phyloP scores from a whole-genome alignment of 2,888 invertebrate species.

The Pristionchus entomophagus region DNA sequence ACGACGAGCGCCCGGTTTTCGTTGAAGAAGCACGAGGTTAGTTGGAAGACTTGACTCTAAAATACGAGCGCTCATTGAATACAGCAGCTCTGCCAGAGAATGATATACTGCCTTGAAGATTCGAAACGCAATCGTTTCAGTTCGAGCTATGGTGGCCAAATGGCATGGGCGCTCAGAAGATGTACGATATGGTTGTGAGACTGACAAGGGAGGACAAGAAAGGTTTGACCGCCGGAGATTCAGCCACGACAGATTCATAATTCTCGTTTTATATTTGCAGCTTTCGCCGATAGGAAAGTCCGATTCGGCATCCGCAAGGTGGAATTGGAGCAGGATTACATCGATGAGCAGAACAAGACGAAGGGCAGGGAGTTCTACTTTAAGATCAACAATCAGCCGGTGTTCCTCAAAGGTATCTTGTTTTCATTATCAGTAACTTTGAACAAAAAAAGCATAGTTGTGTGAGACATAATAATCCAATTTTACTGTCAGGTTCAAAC shows the following conservation, averaged over 20 bases:
- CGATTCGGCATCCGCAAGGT: slow-evolving; percentile 89
- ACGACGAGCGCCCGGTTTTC: background rate
- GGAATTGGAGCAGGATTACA: slow-evolving; percentile 81
- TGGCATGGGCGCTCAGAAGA: slow-evolving; percentile 86
- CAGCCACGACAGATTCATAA: no score
- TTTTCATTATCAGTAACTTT: no score
- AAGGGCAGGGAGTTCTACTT: slow-evolving; percentile 86
- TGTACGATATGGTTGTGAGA: slow-evolving; percentile 81
- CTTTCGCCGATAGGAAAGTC: background rate
- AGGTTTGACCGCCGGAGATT: background rate
- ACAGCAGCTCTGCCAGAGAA: no score
- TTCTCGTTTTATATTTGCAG: no score
- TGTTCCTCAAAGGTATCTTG: slow-evolving; percentile 87
- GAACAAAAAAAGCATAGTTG: no score
- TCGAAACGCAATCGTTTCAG: no score
- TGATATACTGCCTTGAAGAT: no score
- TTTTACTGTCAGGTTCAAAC: slow-evolving; percentile 61
- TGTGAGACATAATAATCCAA: background rate
- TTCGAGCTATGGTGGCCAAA: slow-evolving; percentile 93
- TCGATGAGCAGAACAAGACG: slow-evolving; percentile 55
- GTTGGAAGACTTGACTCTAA: no score
- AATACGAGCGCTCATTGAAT: no score
- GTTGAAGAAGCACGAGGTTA: slow-evolving; percentile 29
- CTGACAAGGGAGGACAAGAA: slow-evolving; percentile 29
- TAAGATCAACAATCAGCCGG: slow-evolving; percentile 86